Percentiles rank a stretch among this genome's conserved stretches.
These are phyloP conservation scores for Drosophila sordidapex DNA, from an alignment of 2,888 invertebrate species.

Conservation along the genomic window DNA sequence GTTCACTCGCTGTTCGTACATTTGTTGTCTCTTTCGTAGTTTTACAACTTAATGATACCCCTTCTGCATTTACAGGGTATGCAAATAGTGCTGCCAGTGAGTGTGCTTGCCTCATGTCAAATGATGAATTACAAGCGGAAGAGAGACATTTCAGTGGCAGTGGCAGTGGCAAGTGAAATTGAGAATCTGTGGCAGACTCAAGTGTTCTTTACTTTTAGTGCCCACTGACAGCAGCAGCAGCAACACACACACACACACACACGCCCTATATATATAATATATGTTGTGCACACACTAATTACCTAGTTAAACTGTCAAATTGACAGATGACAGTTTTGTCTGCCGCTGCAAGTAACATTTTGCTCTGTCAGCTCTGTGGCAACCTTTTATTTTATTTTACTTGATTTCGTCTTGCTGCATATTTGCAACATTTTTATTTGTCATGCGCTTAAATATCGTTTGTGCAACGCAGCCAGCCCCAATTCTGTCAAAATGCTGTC, in stretches of 20 bases:
- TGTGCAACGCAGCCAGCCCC: conserved; percentile 42
- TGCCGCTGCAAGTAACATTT: conserved; percentile 65
- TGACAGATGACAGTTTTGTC: conserved; percentile 83
- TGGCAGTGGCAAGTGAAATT: conserved; percentile 59
- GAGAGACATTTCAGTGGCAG: conserved; percentile 76
- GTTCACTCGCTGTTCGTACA: neutral
- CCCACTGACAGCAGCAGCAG: conserved; percentile 63
- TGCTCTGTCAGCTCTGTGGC: conserved; percentile 57
- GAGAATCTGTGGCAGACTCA: conserved; percentile 72
- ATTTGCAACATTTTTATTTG: conserved; percentile 75
- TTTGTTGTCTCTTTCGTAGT: neutral
- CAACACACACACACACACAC: conserved; percentile 10
- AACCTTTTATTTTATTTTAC: conserved; percentile 42
- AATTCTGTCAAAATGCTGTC: conserved; percentile 74
- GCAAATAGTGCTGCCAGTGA: conserved; percentile 8
- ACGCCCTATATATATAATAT: conserved; percentile 15
- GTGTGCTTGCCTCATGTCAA: conserved; percentile 61
- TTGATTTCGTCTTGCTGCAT: conserved; percentile 28
- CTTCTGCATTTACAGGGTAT: neutral
- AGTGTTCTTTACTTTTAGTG: conserved; percentile 71
- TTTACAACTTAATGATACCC: neutral
- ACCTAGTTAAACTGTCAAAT: conserved; percentile 83
- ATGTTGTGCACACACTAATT: conserved; percentile 74
- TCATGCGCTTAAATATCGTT: conserved; percentile 63
- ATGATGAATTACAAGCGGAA: conserved; percentile 84